Conservation (phyloP, 2,888 invertebrate genomes). For the Abscondita cerata region DNA sequence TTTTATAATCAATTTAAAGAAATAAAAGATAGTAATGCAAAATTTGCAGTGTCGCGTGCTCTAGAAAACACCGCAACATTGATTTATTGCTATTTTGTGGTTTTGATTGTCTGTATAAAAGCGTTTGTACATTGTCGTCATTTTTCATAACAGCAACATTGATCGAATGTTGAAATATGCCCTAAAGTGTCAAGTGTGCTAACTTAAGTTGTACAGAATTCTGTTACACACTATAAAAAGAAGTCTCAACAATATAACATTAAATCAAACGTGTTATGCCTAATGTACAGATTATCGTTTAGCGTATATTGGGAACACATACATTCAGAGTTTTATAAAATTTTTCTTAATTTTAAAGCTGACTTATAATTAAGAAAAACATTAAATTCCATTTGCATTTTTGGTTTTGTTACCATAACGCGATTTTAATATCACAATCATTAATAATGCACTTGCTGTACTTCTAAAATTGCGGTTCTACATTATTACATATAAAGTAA, state of each 20-base stretch:
- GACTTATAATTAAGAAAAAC: constrained; percentile 1
- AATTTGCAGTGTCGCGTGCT: too few species aligned
- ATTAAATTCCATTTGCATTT: constrained; percentile 29
- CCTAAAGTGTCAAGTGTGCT: too few species aligned
- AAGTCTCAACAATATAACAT: constrained; percentile 3
- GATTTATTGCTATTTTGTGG: too few species aligned
- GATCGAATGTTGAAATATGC: too few species aligned
- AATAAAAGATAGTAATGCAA: too few species aligned
- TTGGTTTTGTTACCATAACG: constrained; percentile 25
- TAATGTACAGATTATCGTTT: background rate
- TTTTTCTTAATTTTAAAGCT: constrained; percentile 5
- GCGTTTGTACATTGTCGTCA: background rate
- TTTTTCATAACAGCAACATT: too few species aligned
- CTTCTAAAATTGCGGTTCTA: constrained; percentile 27
- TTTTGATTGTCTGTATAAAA: background rate
- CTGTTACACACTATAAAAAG: constrained; percentile 1
- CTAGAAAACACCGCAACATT: too few species aligned
- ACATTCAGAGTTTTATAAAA: background rate
- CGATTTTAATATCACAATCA: constrained; percentile 47
- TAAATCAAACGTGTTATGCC: too few species aligned
- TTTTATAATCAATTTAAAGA: too few species aligned
- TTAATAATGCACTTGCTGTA: constrained; percentile 44
- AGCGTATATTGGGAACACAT: constrained; percentile 5
- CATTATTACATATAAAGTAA: constrained; percentile 29
- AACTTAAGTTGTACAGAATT: too few species aligned